These are phyloP conservation scores for Austrolebias charrua DNA, from an alignment of 2,797 vertebrate species.

Conservation along the genomic window DNA sequence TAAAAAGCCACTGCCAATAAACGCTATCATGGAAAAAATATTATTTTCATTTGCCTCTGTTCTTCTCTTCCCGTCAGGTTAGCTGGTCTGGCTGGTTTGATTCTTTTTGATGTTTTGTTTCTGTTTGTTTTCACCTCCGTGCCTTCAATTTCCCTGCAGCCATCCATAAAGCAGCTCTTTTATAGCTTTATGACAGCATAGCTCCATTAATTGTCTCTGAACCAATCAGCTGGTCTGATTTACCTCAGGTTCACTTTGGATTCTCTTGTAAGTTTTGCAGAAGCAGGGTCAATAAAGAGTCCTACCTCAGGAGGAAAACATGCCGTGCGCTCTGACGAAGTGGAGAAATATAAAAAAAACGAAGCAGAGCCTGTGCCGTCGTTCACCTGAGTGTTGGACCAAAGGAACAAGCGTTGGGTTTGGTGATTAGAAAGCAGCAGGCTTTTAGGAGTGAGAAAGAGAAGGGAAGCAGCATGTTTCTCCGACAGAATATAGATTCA, in stretches of 20 bases:
- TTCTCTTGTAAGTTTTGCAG: conserved; percentile 4
- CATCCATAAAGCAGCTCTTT: not conserved
- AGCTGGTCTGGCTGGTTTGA: not conserved
- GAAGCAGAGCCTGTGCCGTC: conserved; percentile 39
- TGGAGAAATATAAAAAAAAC: conserved; percentile 26
- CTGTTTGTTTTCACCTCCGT: too few species aligned
- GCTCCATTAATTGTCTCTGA: too few species aligned
- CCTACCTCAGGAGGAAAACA: too few species aligned
- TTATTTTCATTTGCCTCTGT: not conserved
- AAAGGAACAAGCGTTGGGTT: conserved; percentile 23
- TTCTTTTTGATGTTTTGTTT: not conserved
- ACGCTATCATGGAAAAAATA: not conserved
- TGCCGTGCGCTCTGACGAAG: conserved; percentile 11
- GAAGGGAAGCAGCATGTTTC: conserved; percentile 22
- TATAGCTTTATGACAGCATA: too few species aligned
- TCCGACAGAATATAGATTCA: conserved; percentile 47
- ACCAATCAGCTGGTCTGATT: not conserved
- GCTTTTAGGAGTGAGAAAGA: conserved; percentile 33
- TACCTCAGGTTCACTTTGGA: not conserved
- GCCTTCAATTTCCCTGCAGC: not conserved
- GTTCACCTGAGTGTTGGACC: conserved; percentile 34
- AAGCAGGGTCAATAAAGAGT: too few species aligned
- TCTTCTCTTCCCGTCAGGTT: not conserved
- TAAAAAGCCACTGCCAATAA: too few species aligned
- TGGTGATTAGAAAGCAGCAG: conserved; percentile 39